These are phyloP conservation scores for Harpagifer antarcticus DNA, from an alignment of 2,797 vertebrate genomes.

Conservation along the genomic window DNA sequence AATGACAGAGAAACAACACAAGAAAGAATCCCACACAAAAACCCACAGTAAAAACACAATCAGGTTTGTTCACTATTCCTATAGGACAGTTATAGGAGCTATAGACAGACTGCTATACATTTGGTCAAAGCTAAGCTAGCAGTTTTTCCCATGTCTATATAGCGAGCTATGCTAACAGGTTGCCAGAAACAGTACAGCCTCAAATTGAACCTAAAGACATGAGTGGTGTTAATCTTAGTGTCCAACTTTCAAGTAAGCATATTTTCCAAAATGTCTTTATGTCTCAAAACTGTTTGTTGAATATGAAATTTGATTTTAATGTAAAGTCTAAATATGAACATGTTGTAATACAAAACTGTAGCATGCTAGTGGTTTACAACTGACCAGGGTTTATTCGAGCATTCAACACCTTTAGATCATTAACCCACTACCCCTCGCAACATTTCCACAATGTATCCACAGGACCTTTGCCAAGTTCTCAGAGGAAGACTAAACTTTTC, in stretches of 20 bases:
- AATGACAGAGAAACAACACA: not conserved
- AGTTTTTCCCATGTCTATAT: not conserved
- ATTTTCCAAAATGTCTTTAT: not conserved
- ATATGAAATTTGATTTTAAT: not conserved
- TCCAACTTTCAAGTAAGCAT: not conserved
- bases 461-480: constrained; percentile 10
- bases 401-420: constrained; percentile 45
- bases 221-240: not conserved
- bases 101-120: not conserved
- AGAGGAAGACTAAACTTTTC: constrained; percentile 40
- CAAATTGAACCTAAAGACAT: not conserved
- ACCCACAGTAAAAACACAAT: not conserved
- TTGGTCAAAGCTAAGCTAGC: not conserved
- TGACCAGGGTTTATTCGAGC: not conserved
- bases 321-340: not conserved
- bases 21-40: not conserved
- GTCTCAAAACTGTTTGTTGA: not conserved
- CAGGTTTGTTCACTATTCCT: no score
- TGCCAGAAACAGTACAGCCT: not conserved
- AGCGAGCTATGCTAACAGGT: not conserved
- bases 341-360: not conserved
- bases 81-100: not conserved
- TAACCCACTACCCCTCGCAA: constrained; percentile 19
- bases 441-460: constrained; percentile 10
- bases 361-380: constrained; percentile 3